These are phyloP conservation scores for Nymphalis polychloros DNA, from an alignment of 2,888 invertebrate species.

Conservation along the genomic window DNA sequence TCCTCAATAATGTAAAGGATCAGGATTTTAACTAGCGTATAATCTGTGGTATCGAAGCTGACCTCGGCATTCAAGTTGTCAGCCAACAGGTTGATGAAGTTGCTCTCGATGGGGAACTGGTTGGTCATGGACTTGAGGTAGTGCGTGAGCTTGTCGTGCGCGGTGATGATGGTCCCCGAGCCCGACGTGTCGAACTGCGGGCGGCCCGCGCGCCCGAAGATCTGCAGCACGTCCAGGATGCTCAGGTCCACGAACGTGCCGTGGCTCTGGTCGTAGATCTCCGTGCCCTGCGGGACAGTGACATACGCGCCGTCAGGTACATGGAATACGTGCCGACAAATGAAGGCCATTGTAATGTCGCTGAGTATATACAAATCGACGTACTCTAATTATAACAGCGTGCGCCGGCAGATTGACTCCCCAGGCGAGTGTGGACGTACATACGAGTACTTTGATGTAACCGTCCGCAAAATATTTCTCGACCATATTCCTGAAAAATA, in stretches of 20 bases:
- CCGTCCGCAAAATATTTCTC: constrained; percentile 96
- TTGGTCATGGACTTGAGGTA: constrained; percentile 96
- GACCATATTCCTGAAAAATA: constrained; percentile 84
- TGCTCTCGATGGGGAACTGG: constrained; percentile 99
- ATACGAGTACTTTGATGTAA: constrained; percentile 92
- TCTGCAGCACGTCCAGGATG: constrained; percentile 98
- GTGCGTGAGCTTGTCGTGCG: constrained; percentile 94
- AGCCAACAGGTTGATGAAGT: constrained; percentile 93
- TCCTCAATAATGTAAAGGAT: too few species aligned
- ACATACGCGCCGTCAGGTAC: too few species aligned
- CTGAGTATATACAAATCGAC: neutral
- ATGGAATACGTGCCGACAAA: too few species aligned
- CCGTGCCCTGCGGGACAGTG: constrained; percentile 87
- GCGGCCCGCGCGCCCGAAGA: constrained; percentile 98
- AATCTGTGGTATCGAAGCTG: constrained; percentile 31
- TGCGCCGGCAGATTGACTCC: constrained; percentile 99
- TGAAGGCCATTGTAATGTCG: too few species aligned
- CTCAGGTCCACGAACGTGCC: constrained; percentile 97
- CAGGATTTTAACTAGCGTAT: neutral
- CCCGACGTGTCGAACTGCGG: constrained; percentile 98
- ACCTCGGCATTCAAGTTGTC: constrained; percentile 99
- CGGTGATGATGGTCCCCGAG: constrained; percentile 96
- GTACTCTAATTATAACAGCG: constrained; percentile 95
- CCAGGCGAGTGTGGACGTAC: constrained; percentile 99
- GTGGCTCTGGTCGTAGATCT: constrained; percentile 97